phyloP scores from a whole-genome alignment of 2,888 invertebrate genomes.

The Sinhomidia bicolor region DNA sequence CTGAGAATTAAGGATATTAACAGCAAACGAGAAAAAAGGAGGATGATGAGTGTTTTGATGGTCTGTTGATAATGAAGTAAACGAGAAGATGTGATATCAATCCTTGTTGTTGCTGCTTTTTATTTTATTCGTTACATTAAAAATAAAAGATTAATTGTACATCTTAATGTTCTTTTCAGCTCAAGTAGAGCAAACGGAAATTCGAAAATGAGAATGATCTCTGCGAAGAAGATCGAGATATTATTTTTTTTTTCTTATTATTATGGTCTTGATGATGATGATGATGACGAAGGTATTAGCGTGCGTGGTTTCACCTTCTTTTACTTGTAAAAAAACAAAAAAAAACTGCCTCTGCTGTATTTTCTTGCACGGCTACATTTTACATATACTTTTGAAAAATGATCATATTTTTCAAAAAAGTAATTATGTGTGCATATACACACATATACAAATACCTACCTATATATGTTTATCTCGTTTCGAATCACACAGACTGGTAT shows the following conservation, averaged over 20 bases:
- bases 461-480: too few relatives aligned
- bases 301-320: slow-evolving; percentile 54
- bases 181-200: slow-evolving; percentile 71
- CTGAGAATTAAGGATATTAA: slow-evolving; percentile 17
- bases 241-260: too few relatives aligned
- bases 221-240: slow-evolving; percentile 43
- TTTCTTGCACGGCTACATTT: slow-evolving; percentile 34
- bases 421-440: too few relatives aligned
- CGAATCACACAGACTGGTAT: too few relatives aligned
- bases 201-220: slow-evolving; percentile 59
- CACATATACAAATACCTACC: too few relatives aligned
- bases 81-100: slow-evolving; percentile 63
- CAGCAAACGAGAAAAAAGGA: slow-evolving; percentile 54
- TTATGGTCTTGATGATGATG: slow-evolving; percentile 6
- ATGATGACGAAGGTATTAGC: slow-evolving; percentile 26
- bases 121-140: background rate
- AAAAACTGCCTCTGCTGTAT: slow-evolving; percentile 21
- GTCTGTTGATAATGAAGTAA: slow-evolving; percentile 68
- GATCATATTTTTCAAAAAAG: background rate
- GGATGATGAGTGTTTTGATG: slow-evolving; percentile 67
- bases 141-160: slow-evolving; percentile 64
- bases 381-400: slow-evolving; percentile 4
- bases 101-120: slow-evolving; percentile 32
- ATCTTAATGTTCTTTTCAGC: slow-evolving; percentile 52
- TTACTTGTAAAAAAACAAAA: background rate